Conservation (phyloP, 1,140 invertebrate genomes). For the Leptinotarsa texana region DNA sequence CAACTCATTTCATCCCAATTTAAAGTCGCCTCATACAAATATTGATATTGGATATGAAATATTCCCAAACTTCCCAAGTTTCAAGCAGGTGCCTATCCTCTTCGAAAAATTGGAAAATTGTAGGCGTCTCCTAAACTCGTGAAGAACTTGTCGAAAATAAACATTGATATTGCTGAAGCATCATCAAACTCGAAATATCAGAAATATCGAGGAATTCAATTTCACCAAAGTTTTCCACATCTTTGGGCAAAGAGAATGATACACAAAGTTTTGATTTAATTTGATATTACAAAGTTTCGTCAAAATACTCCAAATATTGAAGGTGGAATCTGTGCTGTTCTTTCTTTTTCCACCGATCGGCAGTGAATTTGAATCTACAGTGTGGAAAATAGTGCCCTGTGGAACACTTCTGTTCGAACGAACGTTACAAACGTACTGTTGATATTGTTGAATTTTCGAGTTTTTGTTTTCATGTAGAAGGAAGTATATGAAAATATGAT, state of each 20-base stretch:
- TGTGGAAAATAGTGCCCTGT: no score
- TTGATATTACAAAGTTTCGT: not conserved
- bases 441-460: no score
- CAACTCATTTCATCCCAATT: not conserved
- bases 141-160: not conserved
- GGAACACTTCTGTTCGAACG: no score
- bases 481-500: no score
- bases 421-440: no score
- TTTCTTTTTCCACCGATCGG: no score
- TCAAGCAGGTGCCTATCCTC: not conserved
- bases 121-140: not conserved
- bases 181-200: not conserved
- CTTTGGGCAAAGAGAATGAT: not conserved
- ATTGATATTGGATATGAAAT: not conserved
- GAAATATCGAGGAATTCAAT: not conserved
- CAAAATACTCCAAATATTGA: not conserved
- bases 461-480: no score
- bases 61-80: not conserved
- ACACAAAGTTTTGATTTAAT: slow-evolving; percentile 1
- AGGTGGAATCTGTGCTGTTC: not conserved
- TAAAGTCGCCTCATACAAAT: not conserved
- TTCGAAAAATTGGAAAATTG: not conserved
- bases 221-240: not conserved
- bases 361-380: no score
- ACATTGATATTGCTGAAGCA: not conserved